phyloP scores from a whole-genome alignment of 2,797 vertebrate genomes.

The Eidolon dupreanum region DNA sequence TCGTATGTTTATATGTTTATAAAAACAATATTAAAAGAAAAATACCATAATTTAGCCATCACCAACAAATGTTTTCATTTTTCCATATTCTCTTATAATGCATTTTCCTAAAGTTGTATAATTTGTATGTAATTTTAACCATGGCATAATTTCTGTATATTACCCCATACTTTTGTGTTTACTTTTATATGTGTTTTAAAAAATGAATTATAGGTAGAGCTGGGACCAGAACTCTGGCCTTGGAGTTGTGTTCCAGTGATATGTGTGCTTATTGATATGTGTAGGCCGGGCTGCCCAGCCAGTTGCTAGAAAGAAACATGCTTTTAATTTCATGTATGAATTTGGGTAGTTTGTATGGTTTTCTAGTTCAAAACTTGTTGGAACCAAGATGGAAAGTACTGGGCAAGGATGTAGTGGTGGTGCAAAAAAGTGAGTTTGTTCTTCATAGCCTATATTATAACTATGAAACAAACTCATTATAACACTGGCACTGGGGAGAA shows the following conservation, averaged over 20 bases:
- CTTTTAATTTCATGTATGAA: not conserved
- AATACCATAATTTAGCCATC: not conserved
- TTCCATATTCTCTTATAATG: not conserved
- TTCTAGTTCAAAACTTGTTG: conserved; percentile 19
- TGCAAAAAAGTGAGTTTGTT: not conserved
- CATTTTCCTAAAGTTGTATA: not conserved
- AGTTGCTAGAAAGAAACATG: not conserved
- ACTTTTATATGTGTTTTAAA: not conserved
- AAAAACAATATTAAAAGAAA: not conserved
- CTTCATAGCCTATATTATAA: not conserved
- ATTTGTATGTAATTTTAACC: not conserved
- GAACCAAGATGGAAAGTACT: not conserved
- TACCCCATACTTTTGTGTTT: not conserved
- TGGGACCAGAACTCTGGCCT: not conserved
- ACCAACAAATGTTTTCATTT: not conserved
- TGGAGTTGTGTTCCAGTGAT: not conserved
- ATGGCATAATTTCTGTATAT: not conserved
- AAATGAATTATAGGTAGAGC: not conserved
- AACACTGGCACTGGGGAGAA: not conserved
- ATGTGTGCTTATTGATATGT: not conserved
- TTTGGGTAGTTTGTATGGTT: not conserved
- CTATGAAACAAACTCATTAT: not conserved
- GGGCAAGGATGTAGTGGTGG: not conserved
- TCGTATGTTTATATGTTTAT: not conserved
- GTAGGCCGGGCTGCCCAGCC: not conserved